Percentiles rank a stretch among this genome's conserved stretches.
Evolutionary conservation across 2,888 invertebrate genomes (phyloP).

Genomic region (Drosophila infuscata): DNA sequence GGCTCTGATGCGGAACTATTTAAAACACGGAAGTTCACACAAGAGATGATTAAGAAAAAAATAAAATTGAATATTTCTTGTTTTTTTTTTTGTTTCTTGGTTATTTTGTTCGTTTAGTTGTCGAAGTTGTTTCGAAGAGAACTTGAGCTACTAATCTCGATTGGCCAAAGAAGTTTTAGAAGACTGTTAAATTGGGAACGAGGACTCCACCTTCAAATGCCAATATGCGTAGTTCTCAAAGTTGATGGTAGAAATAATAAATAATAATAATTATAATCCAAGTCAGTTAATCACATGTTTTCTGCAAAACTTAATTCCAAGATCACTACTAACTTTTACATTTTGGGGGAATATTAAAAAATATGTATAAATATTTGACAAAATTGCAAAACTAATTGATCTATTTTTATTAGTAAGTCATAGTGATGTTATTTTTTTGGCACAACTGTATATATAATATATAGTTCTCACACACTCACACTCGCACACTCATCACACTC

Average conservation of each 20-base stretch:
- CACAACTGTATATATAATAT: background rate
- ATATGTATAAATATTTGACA: background rate
- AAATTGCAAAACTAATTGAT: too few species aligned
- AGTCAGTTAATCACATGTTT: background rate
- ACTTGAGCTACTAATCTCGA: conserved; percentile 74
- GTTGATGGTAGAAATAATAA: background rate
- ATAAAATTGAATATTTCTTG: conserved; percentile 21
- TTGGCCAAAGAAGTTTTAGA: conserved; percentile 39
- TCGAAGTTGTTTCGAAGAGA: conserved; percentile 28
- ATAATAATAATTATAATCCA: background rate
- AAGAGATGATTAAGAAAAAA: conserved; percentile 56
- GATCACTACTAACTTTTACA: background rate
- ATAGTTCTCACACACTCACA: background rate
- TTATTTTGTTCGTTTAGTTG: conserved; percentile 18
- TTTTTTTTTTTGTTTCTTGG: conserved; percentile 34
- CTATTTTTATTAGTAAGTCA: background rate
- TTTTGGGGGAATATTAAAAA: background rate
- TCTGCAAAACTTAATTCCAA: background rate
- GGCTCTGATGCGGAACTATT: conserved; percentile 66
- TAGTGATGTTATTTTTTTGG: background rate
- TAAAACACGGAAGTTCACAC: conserved; percentile 65
- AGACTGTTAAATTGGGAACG: conserved; percentile 26
- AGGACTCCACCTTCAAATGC: conserved; percentile 8
- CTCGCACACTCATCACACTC: conserved; percentile 17
- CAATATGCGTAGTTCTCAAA: background rate